Percentiles rank a stretch among this genome's conserved stretches.
phyloP scores from a whole-genome alignment of 2,113 vertebrate genomes.

The Hippocampus mohnikei region DNA sequence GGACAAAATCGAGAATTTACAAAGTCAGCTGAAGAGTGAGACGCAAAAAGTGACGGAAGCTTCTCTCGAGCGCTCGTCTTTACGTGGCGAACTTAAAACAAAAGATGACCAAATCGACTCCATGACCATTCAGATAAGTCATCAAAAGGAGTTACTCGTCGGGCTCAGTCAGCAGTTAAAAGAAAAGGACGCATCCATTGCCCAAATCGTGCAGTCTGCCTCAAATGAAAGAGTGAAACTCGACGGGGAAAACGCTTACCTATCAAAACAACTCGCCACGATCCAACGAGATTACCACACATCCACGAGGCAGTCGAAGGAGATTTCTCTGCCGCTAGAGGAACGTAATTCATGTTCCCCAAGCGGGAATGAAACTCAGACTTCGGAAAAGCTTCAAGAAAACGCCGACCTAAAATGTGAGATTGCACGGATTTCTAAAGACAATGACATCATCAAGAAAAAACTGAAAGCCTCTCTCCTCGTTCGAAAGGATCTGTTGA shows the following conservation, averaged over 20 bases:
- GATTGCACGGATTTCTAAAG: conserved; percentile 67
- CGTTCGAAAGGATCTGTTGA: conserved; percentile 78
- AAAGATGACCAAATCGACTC: conserved; percentile 68
- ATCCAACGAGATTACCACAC: conserved; percentile 46
- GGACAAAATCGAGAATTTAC: conserved; percentile 51
- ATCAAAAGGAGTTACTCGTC: conserved; percentile 79
- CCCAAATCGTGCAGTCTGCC: conserved; percentile 74
- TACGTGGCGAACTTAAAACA: conserved; percentile 49
- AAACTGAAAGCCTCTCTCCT: conserved; percentile 82
- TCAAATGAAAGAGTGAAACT: conserved; percentile 77
- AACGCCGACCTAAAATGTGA: conserved; percentile 65
- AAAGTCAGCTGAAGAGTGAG: conserved; percentile 46
- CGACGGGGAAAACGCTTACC: conserved; percentile 63
- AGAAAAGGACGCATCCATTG: conserved; percentile 76
- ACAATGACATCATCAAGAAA: conserved; percentile 79
- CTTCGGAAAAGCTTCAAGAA: conserved; percentile 55
- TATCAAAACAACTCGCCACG: conserved; percentile 64
- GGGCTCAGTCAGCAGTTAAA: conserved; percentile 77
- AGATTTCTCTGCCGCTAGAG: conserved; percentile 59
- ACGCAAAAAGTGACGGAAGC: conserved; percentile 52
- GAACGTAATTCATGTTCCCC: conserved; percentile 51
- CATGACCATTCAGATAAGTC: conserved; percentile 73
- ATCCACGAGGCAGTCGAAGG: conserved; percentile 46
- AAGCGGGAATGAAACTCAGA: conserved; percentile 45
- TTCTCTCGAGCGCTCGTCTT: conserved; percentile 41